phyloP scores from a whole-genome alignment of 53 echinoderm and acorn worm species.

The Crossaster papposus region DNA sequence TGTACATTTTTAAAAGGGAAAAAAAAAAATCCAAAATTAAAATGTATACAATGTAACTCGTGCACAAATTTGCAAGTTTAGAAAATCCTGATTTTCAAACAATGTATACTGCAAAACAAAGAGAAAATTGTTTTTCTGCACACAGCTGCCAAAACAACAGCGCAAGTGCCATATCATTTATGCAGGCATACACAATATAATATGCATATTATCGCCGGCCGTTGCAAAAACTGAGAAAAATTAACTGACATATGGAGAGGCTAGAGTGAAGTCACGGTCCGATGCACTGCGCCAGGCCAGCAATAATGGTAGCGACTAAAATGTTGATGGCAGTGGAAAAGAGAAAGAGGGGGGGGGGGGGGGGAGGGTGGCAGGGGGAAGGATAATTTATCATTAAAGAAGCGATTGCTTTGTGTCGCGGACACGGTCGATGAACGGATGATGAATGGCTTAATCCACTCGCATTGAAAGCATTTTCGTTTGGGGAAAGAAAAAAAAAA shows the following conservation, averaged over 20 bases:
- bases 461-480: background rate
- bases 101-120: background rate
- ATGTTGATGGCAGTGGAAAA: background rate
- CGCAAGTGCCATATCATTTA: background rate
- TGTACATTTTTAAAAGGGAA: too few species aligned
- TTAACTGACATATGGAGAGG: slow-evolving; percentile 19
- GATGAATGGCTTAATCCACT: background rate
- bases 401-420: background rate
- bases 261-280: background rate
- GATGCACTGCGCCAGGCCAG: background rate
- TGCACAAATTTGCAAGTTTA: too few species aligned
- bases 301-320: background rate
- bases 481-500: background rate
- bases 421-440: background rate
- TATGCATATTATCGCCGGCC: background rate
- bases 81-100: too few species aligned
- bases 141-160: background rate
- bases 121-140: background rate
- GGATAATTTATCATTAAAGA: slow-evolving; percentile 23
- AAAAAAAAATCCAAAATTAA: too few species aligned
- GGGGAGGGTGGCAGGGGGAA: too few species aligned
- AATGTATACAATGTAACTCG: too few species aligned
- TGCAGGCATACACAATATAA: slow-evolving; percentile 23
- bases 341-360: too few species aligned
- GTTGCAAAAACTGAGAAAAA: background rate